phyloP scores from a whole-genome alignment of 1,140 invertebrate genomes.

The Zaprionus kolodkinae region DNA sequence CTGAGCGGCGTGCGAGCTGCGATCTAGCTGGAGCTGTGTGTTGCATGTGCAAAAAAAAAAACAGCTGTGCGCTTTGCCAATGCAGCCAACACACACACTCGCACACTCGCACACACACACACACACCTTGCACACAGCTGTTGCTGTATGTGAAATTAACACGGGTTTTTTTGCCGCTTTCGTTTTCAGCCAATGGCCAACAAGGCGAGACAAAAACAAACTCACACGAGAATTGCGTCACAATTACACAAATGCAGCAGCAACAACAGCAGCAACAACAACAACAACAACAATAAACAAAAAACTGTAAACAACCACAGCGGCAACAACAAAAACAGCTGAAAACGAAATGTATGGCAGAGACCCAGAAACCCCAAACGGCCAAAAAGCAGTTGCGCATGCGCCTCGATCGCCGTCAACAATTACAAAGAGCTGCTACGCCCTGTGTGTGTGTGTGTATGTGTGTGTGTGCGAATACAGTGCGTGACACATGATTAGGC shows the following conservation, averaged over 20 bases:
- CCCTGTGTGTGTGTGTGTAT: background rate
- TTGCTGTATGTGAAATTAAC: slow-evolving; percentile 29
- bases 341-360: slow-evolving; percentile 51
- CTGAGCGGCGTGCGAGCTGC: slow-evolving; percentile 33
- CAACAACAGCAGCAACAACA: slow-evolving; percentile 38
- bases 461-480: background rate
- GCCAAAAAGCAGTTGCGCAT: slow-evolving; percentile 67
- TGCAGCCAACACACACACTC: slow-evolving; percentile 23
- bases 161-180: slow-evolving; percentile 55
- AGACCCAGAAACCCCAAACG: slow-evolving; percentile 80
- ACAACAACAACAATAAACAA: slow-evolving; percentile 32
- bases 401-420: slow-evolving; percentile 50
- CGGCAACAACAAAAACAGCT: slow-evolving; percentile 3
- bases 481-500: slow-evolving; percentile 10
- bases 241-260: slow-evolving; percentile 76
- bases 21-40: slow-evolving; percentile 2
- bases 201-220: slow-evolving; percentile 68
- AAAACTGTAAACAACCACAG: slow-evolving; percentile 56
- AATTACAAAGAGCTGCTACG: slow-evolving; percentile 17
- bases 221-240: slow-evolving; percentile 72
- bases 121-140: slow-evolving; percentile 7
- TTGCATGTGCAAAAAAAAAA: slow-evolving; percentile 9
- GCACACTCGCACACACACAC: slow-evolving; percentile 3
- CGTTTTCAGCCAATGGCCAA: slow-evolving; percentile 66
- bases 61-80: slow-evolving; percentile 32